Conservation (phyloP, 2,888 invertebrate species). For the Drosophila lacicola region DNA sequence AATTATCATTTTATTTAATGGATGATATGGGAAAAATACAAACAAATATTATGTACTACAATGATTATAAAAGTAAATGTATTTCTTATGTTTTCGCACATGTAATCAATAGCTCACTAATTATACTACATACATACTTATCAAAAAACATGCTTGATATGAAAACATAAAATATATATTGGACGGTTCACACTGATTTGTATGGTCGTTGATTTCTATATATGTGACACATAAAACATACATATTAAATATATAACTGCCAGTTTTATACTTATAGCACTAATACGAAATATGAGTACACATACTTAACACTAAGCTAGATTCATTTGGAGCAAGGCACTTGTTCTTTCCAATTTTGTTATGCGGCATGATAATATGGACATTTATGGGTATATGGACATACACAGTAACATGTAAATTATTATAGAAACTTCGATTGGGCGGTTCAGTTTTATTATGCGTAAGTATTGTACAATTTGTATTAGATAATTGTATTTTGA, state of each 20-base stretch:
- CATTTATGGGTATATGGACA: neutral
- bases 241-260: conserved; percentile 23
- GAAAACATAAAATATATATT: conserved; percentile 74
- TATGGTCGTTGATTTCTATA: conserved; percentile 70
- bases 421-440: too few species aligned
- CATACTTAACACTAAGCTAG: conserved; percentile 35
- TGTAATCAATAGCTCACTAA: conserved; percentile 22
- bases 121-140: too few species aligned
- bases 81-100: conserved; percentile 54
- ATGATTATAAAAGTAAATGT: conserved; percentile 23
- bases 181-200: conserved; percentile 83
- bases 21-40: conserved; percentile 19
- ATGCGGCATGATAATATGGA: neutral
- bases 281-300: conserved; percentile 35
- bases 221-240: conserved; percentile 77
- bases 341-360: conserved; percentile 34
- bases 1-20: conserved; percentile 23
- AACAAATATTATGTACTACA: conserved; percentile 22
- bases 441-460: too few species aligned
- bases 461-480: too few species aligned
- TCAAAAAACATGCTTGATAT: conserved; percentile 38
- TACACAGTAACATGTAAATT: neutral
- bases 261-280: conserved; percentile 27
- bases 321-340: conserved; percentile 48
- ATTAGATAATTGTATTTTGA: too few species aligned